A percentile compares a stretch with the other conserved stretches of the same genome.
phyloP scores from a whole-genome alignment of 2,797 vertebrate species.

The Sebastes wilsoni region DNA sequence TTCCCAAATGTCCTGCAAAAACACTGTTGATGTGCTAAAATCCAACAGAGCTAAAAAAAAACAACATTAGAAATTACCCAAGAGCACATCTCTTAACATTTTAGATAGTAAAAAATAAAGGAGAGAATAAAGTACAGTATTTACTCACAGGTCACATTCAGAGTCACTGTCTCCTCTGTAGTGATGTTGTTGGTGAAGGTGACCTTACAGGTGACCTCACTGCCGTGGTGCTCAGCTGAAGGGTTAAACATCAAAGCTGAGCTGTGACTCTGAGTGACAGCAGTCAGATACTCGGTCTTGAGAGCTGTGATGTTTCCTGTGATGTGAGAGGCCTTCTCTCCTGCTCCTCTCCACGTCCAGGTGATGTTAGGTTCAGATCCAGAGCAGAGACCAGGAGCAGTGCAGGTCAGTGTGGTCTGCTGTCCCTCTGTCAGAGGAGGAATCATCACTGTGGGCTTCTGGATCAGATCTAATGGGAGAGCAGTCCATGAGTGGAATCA shows the following conservation, averaged over 20 bases:
- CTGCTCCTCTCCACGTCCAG: conserved; percentile 31
- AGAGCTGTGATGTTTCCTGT: background rate
- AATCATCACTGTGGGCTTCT: conserved; percentile 41
- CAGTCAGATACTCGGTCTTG: background rate
- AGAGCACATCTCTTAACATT: background rate
- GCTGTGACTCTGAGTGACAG: background rate
- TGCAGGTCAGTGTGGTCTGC: conserved; percentile 59
- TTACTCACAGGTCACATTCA: conserved; percentile 61
- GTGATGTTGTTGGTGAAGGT: background rate
- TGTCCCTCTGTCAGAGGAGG: conserved; percentile 35
- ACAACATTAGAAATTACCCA: background rate
- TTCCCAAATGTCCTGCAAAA: background rate
- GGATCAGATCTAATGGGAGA: conserved; percentile 34
- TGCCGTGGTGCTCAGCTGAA: conserved; percentile 39
- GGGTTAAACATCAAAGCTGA: conserved; percentile 50
- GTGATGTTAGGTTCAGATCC: conserved; percentile 21
- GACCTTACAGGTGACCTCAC: conserved; percentile 38
- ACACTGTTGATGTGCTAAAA: background rate
- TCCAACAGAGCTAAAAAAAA: background rate
- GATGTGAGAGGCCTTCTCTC: background rate
- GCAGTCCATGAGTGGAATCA: background rate
- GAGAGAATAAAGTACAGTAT: background rate
- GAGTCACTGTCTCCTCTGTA: conserved; percentile 16
- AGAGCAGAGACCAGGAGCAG: conserved; percentile 48
- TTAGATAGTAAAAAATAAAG: background rate